A percentile compares a stretch with the other conserved stretches of the same genome.
phyloP scores from a whole-genome alignment of 2,797 vertebrate species.

The Limosa lapponica region DNA sequence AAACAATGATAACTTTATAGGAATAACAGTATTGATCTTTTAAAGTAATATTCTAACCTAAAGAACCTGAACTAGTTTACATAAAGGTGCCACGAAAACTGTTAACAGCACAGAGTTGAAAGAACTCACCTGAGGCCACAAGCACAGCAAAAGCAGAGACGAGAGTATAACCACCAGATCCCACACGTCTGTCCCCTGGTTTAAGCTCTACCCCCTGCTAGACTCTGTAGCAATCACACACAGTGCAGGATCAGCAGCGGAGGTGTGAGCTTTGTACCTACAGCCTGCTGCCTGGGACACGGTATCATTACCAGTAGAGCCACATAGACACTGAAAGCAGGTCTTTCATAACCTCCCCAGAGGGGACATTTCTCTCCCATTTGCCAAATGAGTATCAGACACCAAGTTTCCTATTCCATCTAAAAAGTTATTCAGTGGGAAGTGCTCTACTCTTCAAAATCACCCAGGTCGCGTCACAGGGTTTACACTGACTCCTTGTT shows the following conservation, averaged over 20 bases:
- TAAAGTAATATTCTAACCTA: background rate
- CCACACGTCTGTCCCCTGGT: background rate
- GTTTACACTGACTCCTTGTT: background rate
- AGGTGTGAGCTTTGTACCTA: conserved; percentile 32
- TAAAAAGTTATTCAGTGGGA: background rate
- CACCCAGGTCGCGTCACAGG: background rate
- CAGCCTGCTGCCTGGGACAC: background rate
- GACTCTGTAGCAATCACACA: background rate
- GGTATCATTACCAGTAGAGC: background rate
- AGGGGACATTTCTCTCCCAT: background rate
- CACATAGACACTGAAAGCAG: background rate
- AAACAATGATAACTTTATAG: background rate
- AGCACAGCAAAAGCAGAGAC: background rate
- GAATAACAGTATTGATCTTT: background rate
- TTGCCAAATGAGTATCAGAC: background rate
- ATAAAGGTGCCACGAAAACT: background rate
- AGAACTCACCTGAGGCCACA: conserved; percentile 46
- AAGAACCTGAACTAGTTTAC: background rate
- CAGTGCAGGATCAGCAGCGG: background rate
- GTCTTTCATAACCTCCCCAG: conserved; percentile 5
- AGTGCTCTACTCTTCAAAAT: background rate
- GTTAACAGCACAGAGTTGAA: background rate
- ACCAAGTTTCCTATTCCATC: background rate
- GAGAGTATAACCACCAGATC: background rate
- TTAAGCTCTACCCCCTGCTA: background rate